Percentiles rank a stretch among this genome's conserved stretches.
Conservation (phyloP, 2,113 vertebrate species). For the Gavia stellata region DNA sequence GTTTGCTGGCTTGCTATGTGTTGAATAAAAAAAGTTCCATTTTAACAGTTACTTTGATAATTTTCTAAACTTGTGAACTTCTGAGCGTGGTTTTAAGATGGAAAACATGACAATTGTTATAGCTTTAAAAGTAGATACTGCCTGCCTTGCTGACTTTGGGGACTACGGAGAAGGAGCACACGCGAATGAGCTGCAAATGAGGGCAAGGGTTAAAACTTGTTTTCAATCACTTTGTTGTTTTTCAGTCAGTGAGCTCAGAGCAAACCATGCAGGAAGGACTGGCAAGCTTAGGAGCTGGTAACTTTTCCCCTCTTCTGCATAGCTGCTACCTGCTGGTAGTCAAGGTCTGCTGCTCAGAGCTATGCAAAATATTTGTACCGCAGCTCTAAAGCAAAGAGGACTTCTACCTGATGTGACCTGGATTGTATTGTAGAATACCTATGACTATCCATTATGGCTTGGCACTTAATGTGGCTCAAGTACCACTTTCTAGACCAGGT, state of each 20-base stretch:
- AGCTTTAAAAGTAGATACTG: not conserved
- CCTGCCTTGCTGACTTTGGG: not conserved
- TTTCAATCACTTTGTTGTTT: not conserved
- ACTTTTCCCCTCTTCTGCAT: not conserved
- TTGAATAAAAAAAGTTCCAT: not conserved
- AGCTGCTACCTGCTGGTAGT: not conserved
- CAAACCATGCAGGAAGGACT: not conserved
- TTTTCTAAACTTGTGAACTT: not conserved
- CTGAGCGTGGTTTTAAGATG: not conserved
- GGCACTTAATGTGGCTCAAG: not conserved
- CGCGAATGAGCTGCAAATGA: not conserved
- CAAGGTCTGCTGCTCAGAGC: not conserved
- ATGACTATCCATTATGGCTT: accelerated
- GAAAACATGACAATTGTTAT: not conserved
- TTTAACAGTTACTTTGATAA: not conserved
- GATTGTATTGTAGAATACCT: not conserved
- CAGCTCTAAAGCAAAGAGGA: not conserved
- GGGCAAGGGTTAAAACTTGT: not conserved
- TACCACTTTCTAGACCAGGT: not conserved
- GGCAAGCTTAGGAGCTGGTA: not conserved
- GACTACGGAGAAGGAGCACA: not conserved
- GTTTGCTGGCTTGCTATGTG: not conserved
- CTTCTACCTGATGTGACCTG: not conserved
- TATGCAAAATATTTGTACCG: not conserved
- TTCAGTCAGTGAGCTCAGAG: not conserved